Conservation (phyloP, 2,888 invertebrate genomes). For the Acrobasis repandana region DNA sequence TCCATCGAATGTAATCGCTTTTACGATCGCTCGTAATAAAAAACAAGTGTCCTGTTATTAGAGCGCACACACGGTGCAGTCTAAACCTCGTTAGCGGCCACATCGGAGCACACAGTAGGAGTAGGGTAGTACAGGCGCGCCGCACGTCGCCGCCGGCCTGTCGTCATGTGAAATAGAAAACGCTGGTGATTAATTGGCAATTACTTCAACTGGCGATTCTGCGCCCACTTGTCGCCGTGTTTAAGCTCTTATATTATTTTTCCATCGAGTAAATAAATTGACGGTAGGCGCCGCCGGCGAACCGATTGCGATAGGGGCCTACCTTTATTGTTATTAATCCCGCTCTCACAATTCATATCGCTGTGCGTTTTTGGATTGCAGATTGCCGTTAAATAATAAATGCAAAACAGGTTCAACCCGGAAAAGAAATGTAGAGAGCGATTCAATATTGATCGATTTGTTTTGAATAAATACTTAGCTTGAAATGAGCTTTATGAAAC, state of each 20-base stretch:
- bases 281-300: constrained; percentile 33
- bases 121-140: not conserved
- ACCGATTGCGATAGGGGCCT: constrained; percentile 6
- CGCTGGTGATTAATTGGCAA: constrained; percentile 80
- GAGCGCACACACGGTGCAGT: constrained; percentile 54
- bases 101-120: not conserved
- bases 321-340: constrained; percentile 17
- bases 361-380: not conserved
- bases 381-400: constrained; percentile 19
- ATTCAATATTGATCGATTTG: not conserved
- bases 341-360: constrained; percentile 9
- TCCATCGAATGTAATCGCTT: constrained; percentile 34
- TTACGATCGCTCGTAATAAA: constrained; percentile 38
- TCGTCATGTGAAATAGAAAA: constrained; percentile 77
- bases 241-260: constrained; percentile 61
- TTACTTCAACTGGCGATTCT: constrained; percentile 73
- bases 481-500: no score
- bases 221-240: constrained; percentile 70
- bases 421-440: not conserved
- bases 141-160: constrained; percentile 32
- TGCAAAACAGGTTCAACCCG: constrained; percentile 11
- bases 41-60: constrained; percentile 36
- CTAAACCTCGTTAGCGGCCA: constrained; percentile 61
- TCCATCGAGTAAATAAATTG: constrained; percentile 54
- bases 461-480: not conserved